Conservation (phyloP, 2,797 vertebrate genomes). For the Argentina silus region DNA sequence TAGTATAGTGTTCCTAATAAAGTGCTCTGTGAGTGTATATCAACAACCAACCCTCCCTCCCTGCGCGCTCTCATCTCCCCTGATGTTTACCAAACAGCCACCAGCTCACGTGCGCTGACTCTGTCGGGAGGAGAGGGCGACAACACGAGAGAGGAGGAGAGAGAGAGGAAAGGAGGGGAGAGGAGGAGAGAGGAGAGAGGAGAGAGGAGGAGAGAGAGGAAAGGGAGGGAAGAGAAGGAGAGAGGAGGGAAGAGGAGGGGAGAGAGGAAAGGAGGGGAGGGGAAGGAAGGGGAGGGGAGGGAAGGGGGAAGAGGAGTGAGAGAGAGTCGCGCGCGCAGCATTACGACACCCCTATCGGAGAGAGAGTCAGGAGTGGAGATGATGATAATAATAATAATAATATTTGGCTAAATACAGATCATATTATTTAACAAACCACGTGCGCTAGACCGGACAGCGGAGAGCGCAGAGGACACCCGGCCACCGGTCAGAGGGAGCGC, state of each 20-base stretch:
- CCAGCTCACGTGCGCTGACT: conserved; percentile 43
- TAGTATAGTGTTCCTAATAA: too few species aligned
- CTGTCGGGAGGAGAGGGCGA: neutral
- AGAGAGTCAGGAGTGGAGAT: too few species aligned
- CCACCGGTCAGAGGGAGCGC: conserved; percentile 35
- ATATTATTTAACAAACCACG: conserved; percentile 21
- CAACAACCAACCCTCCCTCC: neutral
- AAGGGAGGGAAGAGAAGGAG: neutral
- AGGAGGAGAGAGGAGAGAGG: conserved; percentile 9
- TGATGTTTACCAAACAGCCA: conserved; percentile 17
- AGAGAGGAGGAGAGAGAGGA: neutral
- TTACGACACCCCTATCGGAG: neutral
- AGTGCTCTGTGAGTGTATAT: too few species aligned
- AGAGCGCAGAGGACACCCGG: neutral
- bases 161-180: conserved; percentile 6
- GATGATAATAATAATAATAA: neutral
- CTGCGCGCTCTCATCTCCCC: neutral
- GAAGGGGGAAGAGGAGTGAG: neutral
- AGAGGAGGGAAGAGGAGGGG: conserved; percentile 1
- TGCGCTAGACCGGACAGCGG: conserved; percentile 30
- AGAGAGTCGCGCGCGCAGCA: conserved; percentile 18
- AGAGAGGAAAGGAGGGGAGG: neutral
- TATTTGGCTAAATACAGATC: neutral
- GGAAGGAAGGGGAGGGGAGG: conserved; percentile 7
- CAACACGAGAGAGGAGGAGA: neutral